These are phyloP conservation scores for Upupa epops DNA, from an alignment of 2,113 vertebrate genomes.

Conservation along the genomic window DNA sequence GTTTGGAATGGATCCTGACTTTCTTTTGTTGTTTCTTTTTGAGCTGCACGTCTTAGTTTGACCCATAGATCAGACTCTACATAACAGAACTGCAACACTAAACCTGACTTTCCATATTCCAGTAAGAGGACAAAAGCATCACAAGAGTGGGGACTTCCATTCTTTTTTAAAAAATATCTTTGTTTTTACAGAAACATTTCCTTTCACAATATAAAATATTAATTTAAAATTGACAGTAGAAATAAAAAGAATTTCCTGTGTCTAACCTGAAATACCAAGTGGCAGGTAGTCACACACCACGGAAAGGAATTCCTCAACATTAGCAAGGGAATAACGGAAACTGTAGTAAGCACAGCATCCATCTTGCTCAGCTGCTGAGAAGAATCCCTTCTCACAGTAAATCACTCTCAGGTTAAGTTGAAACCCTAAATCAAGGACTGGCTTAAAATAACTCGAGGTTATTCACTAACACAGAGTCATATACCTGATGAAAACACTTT, in stretches of 20 bases:
- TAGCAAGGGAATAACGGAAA: neutral
- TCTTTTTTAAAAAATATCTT: neutral
- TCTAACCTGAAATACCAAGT: neutral
- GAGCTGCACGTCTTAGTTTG: neutral
- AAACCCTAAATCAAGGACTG: neutral
- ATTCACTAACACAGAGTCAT: neutral
- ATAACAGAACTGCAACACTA: neutral
- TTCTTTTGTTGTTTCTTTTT: neutral
- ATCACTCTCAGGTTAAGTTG: neutral
- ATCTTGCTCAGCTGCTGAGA: neutral
- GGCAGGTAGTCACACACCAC: neutral
- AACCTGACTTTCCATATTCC: neutral
- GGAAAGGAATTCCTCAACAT: neutral
- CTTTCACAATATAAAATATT: neutral
- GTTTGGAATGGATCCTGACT: neutral
- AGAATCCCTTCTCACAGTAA: neutral
- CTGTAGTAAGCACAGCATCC: neutral
- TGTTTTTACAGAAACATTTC: neutral
- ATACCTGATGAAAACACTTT: neutral
- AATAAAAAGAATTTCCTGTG: neutral
- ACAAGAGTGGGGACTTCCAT: neutral
- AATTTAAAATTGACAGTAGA: neutral
- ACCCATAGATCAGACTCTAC: neutral
- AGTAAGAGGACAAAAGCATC: neutral
- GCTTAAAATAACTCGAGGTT: neutral